phyloP scores from a whole-genome alignment of 2,113 vertebrate genomes.

The Pangasianodon gigas region DNA sequence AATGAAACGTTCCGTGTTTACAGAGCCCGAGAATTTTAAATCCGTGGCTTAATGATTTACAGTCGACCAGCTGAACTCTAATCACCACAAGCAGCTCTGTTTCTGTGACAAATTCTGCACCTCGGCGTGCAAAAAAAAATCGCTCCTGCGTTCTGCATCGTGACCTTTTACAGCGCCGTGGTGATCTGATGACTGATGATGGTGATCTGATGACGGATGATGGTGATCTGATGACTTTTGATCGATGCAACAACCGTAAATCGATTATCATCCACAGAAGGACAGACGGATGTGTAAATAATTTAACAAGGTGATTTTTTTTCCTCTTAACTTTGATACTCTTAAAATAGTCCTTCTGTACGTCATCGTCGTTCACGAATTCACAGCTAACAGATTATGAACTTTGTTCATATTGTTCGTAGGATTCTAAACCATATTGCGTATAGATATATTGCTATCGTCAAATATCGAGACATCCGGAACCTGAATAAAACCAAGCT shows the following conservation, averaged over 20 bases:
- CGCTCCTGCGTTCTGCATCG: too few species aligned
- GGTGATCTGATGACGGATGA: too few species aligned
- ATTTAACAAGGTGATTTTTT: not conserved
- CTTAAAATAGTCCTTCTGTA: not conserved
- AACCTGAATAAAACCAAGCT: too few species aligned
- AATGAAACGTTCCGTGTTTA: not conserved
- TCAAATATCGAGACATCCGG: too few species aligned
- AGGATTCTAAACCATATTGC: too few species aligned
- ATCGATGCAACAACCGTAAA: not conserved
- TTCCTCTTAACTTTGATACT: not conserved
- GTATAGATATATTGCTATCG: too few species aligned
- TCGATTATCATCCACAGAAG: not conserved
- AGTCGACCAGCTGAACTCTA: not conserved
- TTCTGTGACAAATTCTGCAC: not conserved
- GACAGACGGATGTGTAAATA: not conserved
- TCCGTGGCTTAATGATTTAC: slow-evolving; percentile 13
- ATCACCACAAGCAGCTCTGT: not conserved
- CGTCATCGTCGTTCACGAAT: not conserved
- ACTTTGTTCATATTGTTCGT: too few species aligned
- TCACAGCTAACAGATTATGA: not conserved
- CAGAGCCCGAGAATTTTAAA: not conserved
- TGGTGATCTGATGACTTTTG: not conserved
- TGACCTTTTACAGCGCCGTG: not conserved
- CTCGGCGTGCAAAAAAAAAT: not conserved
- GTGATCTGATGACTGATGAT: not conserved